Base-by-base conservation (phyloP, 2,888 invertebrate species). In the Drosophila niveifrons region DNA sequence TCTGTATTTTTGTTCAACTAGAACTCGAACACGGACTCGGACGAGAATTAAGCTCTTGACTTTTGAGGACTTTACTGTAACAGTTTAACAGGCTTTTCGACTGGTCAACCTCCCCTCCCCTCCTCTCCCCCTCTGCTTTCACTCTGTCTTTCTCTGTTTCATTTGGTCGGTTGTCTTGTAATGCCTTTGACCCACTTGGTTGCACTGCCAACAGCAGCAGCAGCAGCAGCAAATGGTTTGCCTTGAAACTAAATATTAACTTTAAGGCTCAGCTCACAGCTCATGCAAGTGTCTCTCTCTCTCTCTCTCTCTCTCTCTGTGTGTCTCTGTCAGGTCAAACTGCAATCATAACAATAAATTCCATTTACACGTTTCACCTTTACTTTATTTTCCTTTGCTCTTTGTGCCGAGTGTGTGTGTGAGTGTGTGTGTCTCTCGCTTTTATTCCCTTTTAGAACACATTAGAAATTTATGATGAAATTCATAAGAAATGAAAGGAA, bases 261-360 rank as follows among this genome's bases (percentile, higher is more conserved):
- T 80, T 79, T 67, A 65, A 59, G 56, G 76, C 74, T 72, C 52
- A 55, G 46, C 44, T 41, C 67, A 67, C 46, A 56, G 55, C 41
- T 57, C 48, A 65, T 62, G 13, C 15, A 15, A 43, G 15, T 29
- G 48, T 18, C 10, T 52, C 31, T n/a, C n/a, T n/a, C n/a, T n/a
- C n/a, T n/a, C n/a, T n/a, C n/a, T n/a, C n/a, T n/a, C n/a, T n/a
- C n/a, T n/a, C n/a, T n/a, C n/a, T n/a, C n/a, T n/a, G 23, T 52
- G 57, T 50, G 29, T 51, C 11, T 51, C 41, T 50, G 47, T 18
- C 55, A 51, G 72, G 72, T 69, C 72, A 78, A 78, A 80, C 71
- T 83, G 81, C 87, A 82, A 81, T 86, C 76, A 78, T 81, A 78
- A 86, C 87, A 78, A 83, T 82, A 82, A 86, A 83, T 82, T 82